Evolutionary conservation across 2,797 vertebrate species (phyloP), one percentile per base, ranked within the genome.

Genomic region (Esox lucius): DNA sequence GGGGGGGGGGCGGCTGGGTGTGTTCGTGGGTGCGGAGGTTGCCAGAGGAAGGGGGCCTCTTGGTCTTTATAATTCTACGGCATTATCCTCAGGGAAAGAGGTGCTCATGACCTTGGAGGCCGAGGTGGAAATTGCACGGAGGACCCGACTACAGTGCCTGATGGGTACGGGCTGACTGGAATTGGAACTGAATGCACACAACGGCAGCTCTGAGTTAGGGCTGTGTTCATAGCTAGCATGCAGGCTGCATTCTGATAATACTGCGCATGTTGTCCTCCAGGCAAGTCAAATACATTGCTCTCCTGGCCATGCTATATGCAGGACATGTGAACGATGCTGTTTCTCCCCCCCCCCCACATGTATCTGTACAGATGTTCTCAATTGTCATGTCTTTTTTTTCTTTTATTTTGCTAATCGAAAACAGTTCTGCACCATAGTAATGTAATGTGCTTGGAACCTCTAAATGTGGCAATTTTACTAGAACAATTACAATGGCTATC

Each of bases 11-110:
- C 73, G 73, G 74, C 33, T 31, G 46, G 56, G 68, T 77, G 56
- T 73, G 39, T 16, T 68, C 56, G 67, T 75, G 75, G 48, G 62
- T 76, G 19, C n/a, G 49, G 24, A 72, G 66, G 42, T 46, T 42
- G 12, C 2, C 8, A 8, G 9, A 46, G 42, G 3, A 46, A 33
- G 71, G 82, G 68, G 74, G 77, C 13, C 66, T 82, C 83, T 83
- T 78, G 1, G 48, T 83, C 83, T 90, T 89, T 87, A 90, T 88
- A 81, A 90, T 90, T 88, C 87, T 80, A 31, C 8, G 16, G 79
- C 73, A 75, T 9, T 84, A 84, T 82, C 81, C 26, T 9, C 69
- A 0, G 53, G 78, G 82, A 82, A 77, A 65, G 0, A 42, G 35
- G 39, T 73, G 83, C 85, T 80, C 81, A 2, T 65, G 82, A 88